Base-by-base conservation (phyloP, 2,888 invertebrate genomes). In the Brenthis daphne region DNA sequence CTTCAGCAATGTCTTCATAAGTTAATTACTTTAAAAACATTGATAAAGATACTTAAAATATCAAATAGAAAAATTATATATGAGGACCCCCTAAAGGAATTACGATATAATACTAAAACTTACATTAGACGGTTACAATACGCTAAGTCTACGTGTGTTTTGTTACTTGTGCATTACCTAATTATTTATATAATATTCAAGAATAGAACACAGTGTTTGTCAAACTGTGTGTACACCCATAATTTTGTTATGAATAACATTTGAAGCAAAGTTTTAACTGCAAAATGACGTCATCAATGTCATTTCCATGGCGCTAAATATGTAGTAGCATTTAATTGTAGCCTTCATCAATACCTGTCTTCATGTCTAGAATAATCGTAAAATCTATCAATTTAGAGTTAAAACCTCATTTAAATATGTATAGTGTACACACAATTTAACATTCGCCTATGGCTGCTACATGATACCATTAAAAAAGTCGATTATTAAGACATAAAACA, bases 11-110 rank as follows among this genome's bases (percentile, higher is more conserved):
- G 89, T 87, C 80, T 84, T 85, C 79, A 86, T 83, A 83, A 75
- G 77, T 73, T 73, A 72, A 78, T 74, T 78, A 79, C 74, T 86
- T 88, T 80, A 86, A 90, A 89, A 85, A 90, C 90, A 91, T 86
- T 85, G 84, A 74, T 80, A 82, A 86, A 88, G 85, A 77, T 71
- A 80, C 81, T 85, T 82, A 77, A 83, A 68, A 85, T 86, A 86
- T 86, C 80, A 84, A 87, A 87, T 87, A 88, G 85, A 91, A 89
- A 91, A 87, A 87, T 83, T 82, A 86, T 86, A 80, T 86, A 81
- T 69, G 84, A 85, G 79, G 80, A 81, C 82, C 85, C 82, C 85
- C 88, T 85, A 71, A 80, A 85, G 81, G 85, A 85, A 81, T 82
- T 83, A 86, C 82, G 78, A 82, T 81, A 84, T 85, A 84, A 82